phyloP scores from a whole-genome alignment of 2,888 invertebrate genomes.

The Chrysotoxum bicinctum region DNA sequence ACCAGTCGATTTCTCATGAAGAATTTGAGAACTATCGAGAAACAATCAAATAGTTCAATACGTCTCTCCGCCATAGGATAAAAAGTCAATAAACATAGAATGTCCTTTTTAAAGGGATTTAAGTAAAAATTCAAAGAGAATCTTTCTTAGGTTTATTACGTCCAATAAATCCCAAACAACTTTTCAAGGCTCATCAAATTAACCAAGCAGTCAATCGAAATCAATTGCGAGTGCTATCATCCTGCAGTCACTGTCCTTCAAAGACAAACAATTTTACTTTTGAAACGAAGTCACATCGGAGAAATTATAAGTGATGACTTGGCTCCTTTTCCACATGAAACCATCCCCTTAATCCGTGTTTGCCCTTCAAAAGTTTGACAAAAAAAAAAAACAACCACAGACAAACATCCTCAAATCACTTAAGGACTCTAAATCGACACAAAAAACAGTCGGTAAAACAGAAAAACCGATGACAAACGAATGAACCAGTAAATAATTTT shows the following conservation, averaged over 20 bases:
- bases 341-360: neutral
- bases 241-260: neutral
- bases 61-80: no score
- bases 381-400: neutral
- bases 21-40: no score
- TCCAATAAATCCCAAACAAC: neutral
- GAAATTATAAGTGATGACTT: slow-evolving; percentile 16
- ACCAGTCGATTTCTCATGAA: no score
- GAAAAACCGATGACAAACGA: slow-evolving; percentile 61
- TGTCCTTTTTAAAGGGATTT: neutral
- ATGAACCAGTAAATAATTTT: slow-evolving; percentile 66
- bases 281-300: neutral
- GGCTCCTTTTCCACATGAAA: neutral
- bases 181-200: neutral
- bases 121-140: neutral
- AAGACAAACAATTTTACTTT: slow-evolving; percentile 17
- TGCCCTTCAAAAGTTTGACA: neutral
- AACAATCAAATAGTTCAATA: no score
- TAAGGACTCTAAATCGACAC: slow-evolving; percentile 47
- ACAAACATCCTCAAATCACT: slow-evolving; percentile 47
- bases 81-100: neutral
- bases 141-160: neutral
- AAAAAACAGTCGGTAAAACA: slow-evolving; percentile 40
- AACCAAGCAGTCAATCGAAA: slow-evolving; percentile 2
- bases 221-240: neutral